Conservation (phyloP, 2,797 vertebrate species). For the Hafferia zeledoni region DNA sequence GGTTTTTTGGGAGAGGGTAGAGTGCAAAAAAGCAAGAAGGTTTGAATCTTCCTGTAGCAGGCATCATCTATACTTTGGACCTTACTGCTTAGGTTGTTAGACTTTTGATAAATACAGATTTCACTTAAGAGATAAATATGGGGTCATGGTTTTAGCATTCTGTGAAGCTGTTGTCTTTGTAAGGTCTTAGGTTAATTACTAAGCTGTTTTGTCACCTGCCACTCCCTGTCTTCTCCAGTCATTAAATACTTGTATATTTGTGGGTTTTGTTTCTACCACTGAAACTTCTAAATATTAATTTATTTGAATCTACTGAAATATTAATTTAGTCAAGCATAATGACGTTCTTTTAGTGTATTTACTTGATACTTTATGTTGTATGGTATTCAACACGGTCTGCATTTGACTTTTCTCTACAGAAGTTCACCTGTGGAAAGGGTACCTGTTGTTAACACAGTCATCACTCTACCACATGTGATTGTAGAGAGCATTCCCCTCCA, state of each 20-base stretch:
- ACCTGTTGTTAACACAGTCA: slow-evolving; percentile 84
- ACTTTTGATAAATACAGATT: background rate
- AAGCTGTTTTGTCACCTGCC: background rate
- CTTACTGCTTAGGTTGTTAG: background rate
- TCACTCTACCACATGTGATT: slow-evolving; percentile 90
- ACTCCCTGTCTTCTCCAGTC: background rate
- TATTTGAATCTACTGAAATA: background rate
- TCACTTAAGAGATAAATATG: background rate
- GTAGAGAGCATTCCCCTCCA: slow-evolving; percentile 92
- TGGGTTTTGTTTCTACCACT: background rate
- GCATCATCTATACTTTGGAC: background rate
- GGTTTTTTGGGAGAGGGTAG: background rate
- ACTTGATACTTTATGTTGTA: background rate
- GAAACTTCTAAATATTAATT: background rate
- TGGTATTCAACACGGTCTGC: background rate
- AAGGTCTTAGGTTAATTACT: background rate
- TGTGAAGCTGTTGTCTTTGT: too few relatives aligned
- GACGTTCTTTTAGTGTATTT: background rate
- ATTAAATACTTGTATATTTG: background rate
- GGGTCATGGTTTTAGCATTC: background rate
- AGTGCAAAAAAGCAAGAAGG: background rate
- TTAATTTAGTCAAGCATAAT: background rate
- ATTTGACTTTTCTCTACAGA: slow-evolving; percentile 70
- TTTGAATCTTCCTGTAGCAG: background rate
- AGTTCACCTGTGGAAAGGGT: slow-evolving; percentile 79